Evolutionary conservation across 2,113 vertebrate species (phyloP), one percentile per base, ranked within the genome.

Genomic region (Cygnus buccinator): DNA sequence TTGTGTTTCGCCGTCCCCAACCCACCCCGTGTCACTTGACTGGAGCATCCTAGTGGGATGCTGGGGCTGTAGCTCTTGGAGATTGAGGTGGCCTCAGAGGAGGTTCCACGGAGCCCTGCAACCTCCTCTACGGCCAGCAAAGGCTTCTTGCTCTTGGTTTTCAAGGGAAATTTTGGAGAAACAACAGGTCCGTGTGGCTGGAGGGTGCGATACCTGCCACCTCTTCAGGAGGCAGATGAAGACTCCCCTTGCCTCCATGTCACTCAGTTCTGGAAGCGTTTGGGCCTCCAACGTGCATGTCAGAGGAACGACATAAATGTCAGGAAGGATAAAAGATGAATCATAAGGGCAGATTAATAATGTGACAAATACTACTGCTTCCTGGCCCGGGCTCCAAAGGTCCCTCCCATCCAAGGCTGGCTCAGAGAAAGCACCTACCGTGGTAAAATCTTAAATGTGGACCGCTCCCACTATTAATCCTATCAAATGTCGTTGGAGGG

Each of bases 301-400:
- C 82, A 83, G 29, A 88, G 67, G 63, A 73, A 43, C 28, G 33
- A 61, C 58, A 89, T 50, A 82, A 89, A 84, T 9, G 50, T 85
- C 92, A 93, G 18, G 29, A 58, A 25, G 75, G 65, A 86, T 57
- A 92, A 87, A 92, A 87, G 73, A 93, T 66, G 14, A 84, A 86
- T 78, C 68, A 23, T 82, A 70, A 93, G 13, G 43, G 57, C 54
- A 77, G 31, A 87, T 82, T 65, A 37, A 71, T 41, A 67, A 43
- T 2, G 65, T 83, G 58, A 37, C 75, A 91, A 94, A 86, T n/a
- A n/a, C 68, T 54, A 16, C 65, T 59, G 50, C 63, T 81, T 76
- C 81, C 76, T 92, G 61, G 65, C 72, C 79, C 74, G 75, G 43
- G 43, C 68, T 91, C 23, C 61, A 65, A 68, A 80, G 72, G 75